Percentiles rank a stretch among this genome's conserved stretches.
Evolutionary conservation across 2,113 vertebrate species (phyloP).

Genomic region (Echinops telfairi): DNA sequence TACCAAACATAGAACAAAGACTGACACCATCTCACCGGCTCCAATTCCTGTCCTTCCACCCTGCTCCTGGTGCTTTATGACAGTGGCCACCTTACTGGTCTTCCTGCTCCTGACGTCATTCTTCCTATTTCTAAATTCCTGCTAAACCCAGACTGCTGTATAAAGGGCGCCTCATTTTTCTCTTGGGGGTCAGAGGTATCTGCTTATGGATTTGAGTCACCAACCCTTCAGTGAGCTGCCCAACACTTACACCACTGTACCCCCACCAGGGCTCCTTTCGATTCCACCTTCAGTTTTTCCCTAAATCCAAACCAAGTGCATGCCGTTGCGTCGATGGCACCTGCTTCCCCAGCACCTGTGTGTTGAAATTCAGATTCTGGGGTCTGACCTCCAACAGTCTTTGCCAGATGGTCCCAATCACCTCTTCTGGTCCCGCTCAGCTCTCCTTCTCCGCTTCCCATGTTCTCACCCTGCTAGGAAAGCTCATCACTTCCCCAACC

Average conservation of each 20-base stretch:
- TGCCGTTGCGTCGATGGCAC: neutral
- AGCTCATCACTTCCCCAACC: neutral
- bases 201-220: no score
- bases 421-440: no score
- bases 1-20: no score
- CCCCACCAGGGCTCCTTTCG: no score
- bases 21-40: neutral
- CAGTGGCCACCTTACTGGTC: neutral
- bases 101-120: neutral
- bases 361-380: neutral
- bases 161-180: no score
- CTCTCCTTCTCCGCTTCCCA: neutral
- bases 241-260: no score
- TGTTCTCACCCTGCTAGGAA: neutral
- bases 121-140: neutral
- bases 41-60: neutral
- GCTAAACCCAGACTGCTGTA: no score
- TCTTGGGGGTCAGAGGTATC: no score
- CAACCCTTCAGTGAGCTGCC: no score
- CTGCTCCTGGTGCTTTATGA: rapidly evolving
- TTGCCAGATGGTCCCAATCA: neutral
- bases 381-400: neutral
- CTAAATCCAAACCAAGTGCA: neutral
- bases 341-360: neutral
- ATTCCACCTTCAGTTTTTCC: neutral